Evolutionary conservation across 2,113 vertebrate species (phyloP).

Genomic region (Meleagris gallopavo): DNA sequence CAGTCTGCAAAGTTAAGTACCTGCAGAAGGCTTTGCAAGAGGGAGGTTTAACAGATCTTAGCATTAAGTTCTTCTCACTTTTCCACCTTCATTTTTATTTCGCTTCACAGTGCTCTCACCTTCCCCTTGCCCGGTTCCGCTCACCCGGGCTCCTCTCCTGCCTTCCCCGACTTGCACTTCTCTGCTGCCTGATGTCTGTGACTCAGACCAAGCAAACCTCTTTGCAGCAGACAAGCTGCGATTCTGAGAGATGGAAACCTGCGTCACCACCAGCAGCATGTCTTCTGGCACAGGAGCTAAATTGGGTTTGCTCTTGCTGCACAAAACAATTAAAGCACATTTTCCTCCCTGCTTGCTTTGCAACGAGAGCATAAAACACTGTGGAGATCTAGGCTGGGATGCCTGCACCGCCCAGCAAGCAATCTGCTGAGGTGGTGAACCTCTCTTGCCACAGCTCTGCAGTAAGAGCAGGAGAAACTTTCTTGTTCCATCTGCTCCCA

Average conservation of each 20-base stretch:
- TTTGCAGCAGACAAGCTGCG: not conserved
- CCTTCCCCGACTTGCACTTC: not conserved
- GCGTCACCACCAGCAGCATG: not conserved
- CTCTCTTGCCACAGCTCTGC: not conserved
- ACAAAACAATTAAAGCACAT: not conserved
- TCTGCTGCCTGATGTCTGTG: not conserved
- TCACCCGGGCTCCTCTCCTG: not conserved
- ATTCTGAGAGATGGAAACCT: not conserved
- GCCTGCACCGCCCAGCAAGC: constrained; percentile 26
- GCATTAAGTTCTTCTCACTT: constrained; percentile 61
- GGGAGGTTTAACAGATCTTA: constrained; percentile 64
- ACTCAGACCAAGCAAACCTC: not conserved
- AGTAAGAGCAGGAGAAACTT: constrained; percentile 24
- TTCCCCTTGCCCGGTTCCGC: not conserved
- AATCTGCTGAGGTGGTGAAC: constrained; percentile 59
- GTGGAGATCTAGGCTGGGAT: not conserved
- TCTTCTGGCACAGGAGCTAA: not conserved
- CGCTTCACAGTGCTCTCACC: constrained; percentile 27
- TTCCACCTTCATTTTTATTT: constrained; percentile 50
- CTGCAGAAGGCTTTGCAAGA: constrained; percentile 56
- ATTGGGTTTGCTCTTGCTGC: not conserved
- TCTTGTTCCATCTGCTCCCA: constrained; percentile 67
- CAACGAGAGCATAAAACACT: not conserved
- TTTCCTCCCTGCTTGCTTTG: not conserved
- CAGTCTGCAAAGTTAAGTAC: constrained; percentile 68